Evolutionary conservation across 2,888 invertebrate genomes (phyloP).

Genomic region (Dicyrtoma fusca): DNA sequence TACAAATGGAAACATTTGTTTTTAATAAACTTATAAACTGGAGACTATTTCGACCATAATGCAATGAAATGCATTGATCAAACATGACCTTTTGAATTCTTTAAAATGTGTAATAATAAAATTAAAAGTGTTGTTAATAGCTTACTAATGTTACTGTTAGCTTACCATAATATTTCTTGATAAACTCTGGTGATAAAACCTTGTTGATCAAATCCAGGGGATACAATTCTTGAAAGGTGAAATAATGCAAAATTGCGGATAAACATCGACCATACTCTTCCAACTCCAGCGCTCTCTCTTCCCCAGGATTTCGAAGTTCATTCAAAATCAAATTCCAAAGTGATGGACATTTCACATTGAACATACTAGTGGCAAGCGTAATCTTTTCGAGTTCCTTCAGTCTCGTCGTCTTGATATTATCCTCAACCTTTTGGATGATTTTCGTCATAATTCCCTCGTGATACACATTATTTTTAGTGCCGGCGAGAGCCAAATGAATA

Average conservation of each 20-base stretch:
- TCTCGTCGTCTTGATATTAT: slow-evolving; percentile 63
- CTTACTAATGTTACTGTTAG: no score
- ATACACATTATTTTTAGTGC: slow-evolving; percentile 61
- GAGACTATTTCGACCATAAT: not conserved
- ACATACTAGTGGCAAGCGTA: slow-evolving; percentile 67
- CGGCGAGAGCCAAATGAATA: slow-evolving; percentile 70
- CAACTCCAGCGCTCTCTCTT: slow-evolving; percentile 63
- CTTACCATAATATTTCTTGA: slow-evolving; percentile 65
- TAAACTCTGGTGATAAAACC: slow-evolving; percentile 66
- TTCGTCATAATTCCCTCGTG: slow-evolving; percentile 62
- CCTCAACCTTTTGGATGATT: slow-evolving; percentile 64
- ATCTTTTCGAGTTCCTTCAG: slow-evolving; percentile 78
- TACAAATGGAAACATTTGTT: slow-evolving; percentile 9
- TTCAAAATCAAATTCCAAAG: slow-evolving; percentile 61
- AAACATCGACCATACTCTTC: slow-evolving; percentile 66
- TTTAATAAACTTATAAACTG: not conserved
- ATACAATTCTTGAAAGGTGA: slow-evolving; percentile 65
- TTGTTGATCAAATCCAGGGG: slow-evolving; percentile 67
- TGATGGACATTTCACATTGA: slow-evolving; percentile 65
- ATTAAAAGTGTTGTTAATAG: no score
- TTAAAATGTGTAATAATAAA: no score
- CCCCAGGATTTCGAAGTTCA: slow-evolving; percentile 63
- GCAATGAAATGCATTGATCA: not conserved
- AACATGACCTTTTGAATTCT: not conserved
- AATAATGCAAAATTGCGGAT: slow-evolving; percentile 67